These are phyloP conservation scores for Drosophila saltans DNA, from an alignment of 1,140 invertebrate species.

Conservation along the genomic window DNA sequence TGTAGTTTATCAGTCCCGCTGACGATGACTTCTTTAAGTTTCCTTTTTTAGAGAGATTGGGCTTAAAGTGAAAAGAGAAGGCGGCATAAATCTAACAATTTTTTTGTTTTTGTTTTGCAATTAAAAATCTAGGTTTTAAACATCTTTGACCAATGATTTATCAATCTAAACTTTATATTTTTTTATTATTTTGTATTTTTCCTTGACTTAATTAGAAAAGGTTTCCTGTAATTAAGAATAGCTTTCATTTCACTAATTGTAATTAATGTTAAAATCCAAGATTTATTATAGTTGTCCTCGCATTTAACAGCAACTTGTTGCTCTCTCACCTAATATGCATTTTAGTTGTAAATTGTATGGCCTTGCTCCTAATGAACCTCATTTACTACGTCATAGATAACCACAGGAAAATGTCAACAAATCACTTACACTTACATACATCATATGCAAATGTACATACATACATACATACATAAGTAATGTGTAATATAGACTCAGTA, in stretches of 20 bases:
- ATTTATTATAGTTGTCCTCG: background rate
- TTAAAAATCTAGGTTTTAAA: no score
- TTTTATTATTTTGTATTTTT: no score
- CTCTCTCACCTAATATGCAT: background rate
- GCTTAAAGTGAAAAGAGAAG: background rate
- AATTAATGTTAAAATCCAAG: background rate
- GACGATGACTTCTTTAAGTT: constrained; percentile 34
- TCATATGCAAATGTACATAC: background rate
- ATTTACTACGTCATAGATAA: background rate
- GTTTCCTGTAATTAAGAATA: no score
- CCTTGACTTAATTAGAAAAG: no score
- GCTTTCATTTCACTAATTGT: no score
- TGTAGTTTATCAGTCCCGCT: constrained; percentile 65
- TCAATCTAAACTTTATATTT: no score
- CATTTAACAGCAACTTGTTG: background rate
- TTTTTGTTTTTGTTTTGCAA: no score
- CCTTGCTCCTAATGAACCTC: background rate
- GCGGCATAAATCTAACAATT: no score
- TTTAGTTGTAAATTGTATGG: background rate
- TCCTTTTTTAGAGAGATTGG: background rate
- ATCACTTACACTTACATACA: background rate
- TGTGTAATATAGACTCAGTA: background rate
- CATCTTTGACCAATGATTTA: no score
- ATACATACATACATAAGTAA: background rate
- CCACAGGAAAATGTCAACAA: constrained; percentile 3